phyloP scores from a whole-genome alignment of 2,888 invertebrate species.

The Rhyacophila evoluta region DNA sequence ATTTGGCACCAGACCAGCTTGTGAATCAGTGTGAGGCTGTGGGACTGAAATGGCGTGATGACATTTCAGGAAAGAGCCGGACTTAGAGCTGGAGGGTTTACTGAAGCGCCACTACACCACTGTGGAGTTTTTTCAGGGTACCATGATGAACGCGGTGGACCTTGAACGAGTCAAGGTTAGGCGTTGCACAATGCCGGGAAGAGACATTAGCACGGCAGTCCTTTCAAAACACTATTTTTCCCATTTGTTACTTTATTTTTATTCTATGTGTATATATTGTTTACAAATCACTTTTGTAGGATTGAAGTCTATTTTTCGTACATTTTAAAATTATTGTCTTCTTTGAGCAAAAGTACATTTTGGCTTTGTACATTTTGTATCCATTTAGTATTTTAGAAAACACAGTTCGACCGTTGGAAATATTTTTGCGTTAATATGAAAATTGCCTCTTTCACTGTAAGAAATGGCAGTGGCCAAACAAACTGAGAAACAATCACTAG shows the following conservation, averaged over 20 bases:
- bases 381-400: constrained; percentile 43
- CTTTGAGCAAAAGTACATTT: constrained; percentile 55
- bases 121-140: constrained; percentile 99
- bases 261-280: constrained; percentile 58
- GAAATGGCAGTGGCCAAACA: no score
- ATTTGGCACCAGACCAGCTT: no score
- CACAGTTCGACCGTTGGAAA: constrained; percentile 20
- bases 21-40: constrained; percentile 12
- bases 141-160: constrained; percentile 99
- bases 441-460: not conserved
- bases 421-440: constrained; percentile 5
- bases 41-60: constrained; percentile 40
- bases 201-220: constrained; percentile 69
- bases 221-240: constrained; percentile 63
- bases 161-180: constrained; percentile 99
- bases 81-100: constrained; percentile 99
- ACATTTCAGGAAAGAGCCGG: constrained; percentile 96
- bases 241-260: constrained; percentile 43
- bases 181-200: constrained; percentile 67
- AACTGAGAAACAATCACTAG: no score
- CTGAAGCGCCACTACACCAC: constrained; percentile 99
- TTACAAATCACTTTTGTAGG: constrained; percentile 56
- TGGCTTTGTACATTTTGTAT: constrained; percentile 55
- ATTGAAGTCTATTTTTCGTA: constrained; percentile 55
- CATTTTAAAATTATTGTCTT: constrained; percentile 55